Evolutionary conservation across 2,888 invertebrate species (phyloP).

Genomic region (Drosophila neotestacea): DNA sequence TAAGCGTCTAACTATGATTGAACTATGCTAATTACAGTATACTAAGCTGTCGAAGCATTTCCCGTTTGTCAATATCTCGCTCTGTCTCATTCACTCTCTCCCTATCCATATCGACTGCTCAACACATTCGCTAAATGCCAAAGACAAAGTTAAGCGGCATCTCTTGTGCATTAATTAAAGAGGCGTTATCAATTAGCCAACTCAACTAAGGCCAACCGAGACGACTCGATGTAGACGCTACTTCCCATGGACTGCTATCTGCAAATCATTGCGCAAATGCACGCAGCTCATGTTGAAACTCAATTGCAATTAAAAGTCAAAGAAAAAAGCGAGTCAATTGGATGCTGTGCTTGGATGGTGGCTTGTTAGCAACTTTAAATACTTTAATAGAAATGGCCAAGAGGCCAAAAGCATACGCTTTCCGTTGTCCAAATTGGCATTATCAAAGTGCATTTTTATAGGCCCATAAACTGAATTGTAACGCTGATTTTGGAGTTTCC

Average conservation of each 20-base stretch:
- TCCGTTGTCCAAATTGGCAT: conserved; percentile 50
- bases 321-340: conserved; percentile 33
- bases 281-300: conserved; percentile 73
- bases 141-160: conserved; percentile 33
- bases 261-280: conserved; percentile 76
- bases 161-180: conserved; percentile 63
- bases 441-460: conserved; percentile 42
- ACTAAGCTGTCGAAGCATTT: conserved; percentile 50
- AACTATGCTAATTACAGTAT: conserved; percentile 54
- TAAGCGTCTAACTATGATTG: conserved; percentile 38
- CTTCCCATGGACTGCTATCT: conserved; percentile 58
- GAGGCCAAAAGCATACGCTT: conserved; percentile 30
- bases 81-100: not conserved
- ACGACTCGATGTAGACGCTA: conserved; percentile 1
- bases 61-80: conserved; percentile 63
- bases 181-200: conserved; percentile 69
- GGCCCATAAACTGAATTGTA: conserved; percentile 8
- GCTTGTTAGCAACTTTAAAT: conserved; percentile 60
- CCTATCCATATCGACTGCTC: conserved; percentile 18
- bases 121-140: conserved; percentile 28
- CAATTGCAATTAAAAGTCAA: conserved; percentile 73
- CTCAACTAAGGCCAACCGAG: conserved; percentile 3
- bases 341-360: conserved; percentile 20
- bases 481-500: not conserved
- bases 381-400: conserved; percentile 64